Evolutionary conservation across 1,140 invertebrate species (phyloP).

Genomic region (Pararge aegeria): DNA sequence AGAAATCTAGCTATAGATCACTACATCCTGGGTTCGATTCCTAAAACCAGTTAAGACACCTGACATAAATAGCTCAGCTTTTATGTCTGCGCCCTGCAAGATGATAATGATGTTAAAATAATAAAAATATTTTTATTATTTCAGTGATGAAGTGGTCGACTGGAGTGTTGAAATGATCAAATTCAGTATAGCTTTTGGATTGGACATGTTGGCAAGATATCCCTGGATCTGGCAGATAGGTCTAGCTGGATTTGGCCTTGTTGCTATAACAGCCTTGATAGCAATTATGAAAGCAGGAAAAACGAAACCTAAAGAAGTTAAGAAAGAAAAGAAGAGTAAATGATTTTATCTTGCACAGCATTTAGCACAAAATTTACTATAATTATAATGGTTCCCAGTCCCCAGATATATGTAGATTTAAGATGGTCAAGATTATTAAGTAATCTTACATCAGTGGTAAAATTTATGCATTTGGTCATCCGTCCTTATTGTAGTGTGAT

Average conservation of each 20-base stretch:
- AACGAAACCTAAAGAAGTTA: slow-evolving; percentile 73
- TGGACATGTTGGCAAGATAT: slow-evolving; percentile 83
- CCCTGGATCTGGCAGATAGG: slow-evolving; percentile 85
- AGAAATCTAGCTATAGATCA: too few relatives aligned
- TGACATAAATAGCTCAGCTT: too few relatives aligned
- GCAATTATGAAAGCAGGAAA: slow-evolving; percentile 75
- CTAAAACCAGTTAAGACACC: too few relatives aligned
- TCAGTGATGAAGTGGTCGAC: slow-evolving; percentile 86
- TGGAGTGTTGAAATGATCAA: slow-evolving; percentile 71
- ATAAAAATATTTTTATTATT: slow-evolving; percentile 61
- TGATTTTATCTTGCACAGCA: slow-evolving; percentile 23
- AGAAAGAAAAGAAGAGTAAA: slow-evolving; percentile 81
- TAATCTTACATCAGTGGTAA: too few relatives aligned
- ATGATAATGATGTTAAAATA: too few relatives aligned
- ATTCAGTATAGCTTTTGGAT: slow-evolving; percentile 72
- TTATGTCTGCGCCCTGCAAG: too few relatives aligned
- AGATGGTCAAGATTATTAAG: too few relatives aligned
- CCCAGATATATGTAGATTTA: too few relatives aligned
- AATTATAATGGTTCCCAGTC: too few relatives aligned
- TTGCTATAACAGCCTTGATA: slow-evolving; percentile 80
- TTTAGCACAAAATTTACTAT: background rate
- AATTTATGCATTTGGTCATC: background rate
- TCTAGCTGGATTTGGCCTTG: slow-evolving; percentile 80
- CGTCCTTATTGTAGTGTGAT: background rate
- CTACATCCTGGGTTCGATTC: too few relatives aligned